These are phyloP conservation scores for Seriola aureovittata DNA, from an alignment of 2,113 vertebrate genomes.

Conservation along the genomic window DNA sequence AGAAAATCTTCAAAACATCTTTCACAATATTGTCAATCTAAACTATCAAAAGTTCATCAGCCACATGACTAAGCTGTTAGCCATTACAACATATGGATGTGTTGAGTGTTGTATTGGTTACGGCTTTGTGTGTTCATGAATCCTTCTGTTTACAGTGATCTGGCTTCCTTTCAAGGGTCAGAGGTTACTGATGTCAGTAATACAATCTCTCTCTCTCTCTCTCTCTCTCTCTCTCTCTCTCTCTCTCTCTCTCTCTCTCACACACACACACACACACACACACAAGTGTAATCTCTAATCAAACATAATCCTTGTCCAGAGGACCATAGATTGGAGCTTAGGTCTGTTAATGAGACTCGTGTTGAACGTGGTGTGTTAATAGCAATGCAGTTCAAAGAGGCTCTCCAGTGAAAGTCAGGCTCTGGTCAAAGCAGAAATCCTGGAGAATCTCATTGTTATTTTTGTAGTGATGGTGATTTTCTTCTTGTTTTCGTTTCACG, in stretches of 20 bases:
- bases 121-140: not conserved
- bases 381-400: not conserved
- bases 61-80: not conserved
- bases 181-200: constrained; percentile 5
- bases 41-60: not conserved
- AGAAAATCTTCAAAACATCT: not conserved
- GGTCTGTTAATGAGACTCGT: constrained; percentile 33
- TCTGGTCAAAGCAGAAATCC: not conserved
- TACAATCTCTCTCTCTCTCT: not conserved
- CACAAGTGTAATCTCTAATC: constrained; percentile 34
- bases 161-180: constrained; percentile 11
- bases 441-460: not conserved
- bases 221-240: not conserved
- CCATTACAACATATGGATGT: not conserved
- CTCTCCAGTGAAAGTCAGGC: not conserved
- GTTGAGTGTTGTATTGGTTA: not conserved
- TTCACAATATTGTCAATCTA: not conserved
- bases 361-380: constrained; percentile 17
- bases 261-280: not conserved
- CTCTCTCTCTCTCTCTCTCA: no score
- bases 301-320: constrained; percentile 40
- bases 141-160: constrained; percentile 7
- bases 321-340: constrained; percentile 35
- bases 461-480: not conserved
- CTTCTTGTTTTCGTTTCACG: not conserved